A percentile compares a stretch with the other conserved stretches of the same genome.
phyloP scores from a whole-genome alignment of 2,797 vertebrate genomes.

The Micromesistius poutassou region DNA sequence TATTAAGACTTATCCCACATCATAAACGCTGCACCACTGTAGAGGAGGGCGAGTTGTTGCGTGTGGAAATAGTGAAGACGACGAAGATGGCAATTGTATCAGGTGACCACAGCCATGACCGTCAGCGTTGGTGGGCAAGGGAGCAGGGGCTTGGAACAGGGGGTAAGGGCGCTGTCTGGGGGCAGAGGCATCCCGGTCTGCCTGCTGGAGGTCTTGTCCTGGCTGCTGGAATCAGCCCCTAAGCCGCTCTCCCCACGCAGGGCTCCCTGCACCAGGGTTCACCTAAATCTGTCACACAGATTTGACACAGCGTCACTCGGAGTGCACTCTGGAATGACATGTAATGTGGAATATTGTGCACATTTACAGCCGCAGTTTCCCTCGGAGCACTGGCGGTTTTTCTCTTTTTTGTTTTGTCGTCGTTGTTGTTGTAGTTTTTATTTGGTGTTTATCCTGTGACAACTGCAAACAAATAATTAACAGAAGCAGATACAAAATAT shows the following conservation, averaged over 20 bases:
- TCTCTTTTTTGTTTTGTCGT: slow-evolving; percentile 17
- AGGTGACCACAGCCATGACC: not conserved
- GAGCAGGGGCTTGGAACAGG: not conserved
- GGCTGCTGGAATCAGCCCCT: slow-evolving; percentile 82
- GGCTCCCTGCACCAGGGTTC: slow-evolving; percentile 88
- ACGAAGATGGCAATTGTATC: not conserved
- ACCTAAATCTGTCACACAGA: slow-evolving; percentile 99
- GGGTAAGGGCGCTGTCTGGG: slow-evolving; percentile 19
- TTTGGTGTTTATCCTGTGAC: not conserved
- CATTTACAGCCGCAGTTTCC: slow-evolving; percentile 87
- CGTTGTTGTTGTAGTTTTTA: slow-evolving; percentile 2
- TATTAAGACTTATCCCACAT: not conserved
- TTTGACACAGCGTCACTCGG: slow-evolving; percentile 95
- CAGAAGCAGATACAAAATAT: not conserved
- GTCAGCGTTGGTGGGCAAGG: slow-evolving; percentile 4
- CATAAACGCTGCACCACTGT: not conserved
- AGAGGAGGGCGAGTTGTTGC: too few species aligned
- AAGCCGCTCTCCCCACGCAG: slow-evolving; percentile 84
- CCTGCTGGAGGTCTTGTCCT: slow-evolving; percentile 85
- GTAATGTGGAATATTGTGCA: slow-evolving; percentile 99
- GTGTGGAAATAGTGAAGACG: not conserved
- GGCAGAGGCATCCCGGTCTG: slow-evolving; percentile 69
- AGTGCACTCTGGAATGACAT: slow-evolving; percentile 93
- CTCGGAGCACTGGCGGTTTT: slow-evolving; percentile 62
- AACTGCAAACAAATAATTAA: not conserved